Percentiles rank a stretch among this genome's conserved stretches.
phyloP scores from a whole-genome alignment of 2,888 invertebrate genomes.

The Cylloceria caligata region DNA sequence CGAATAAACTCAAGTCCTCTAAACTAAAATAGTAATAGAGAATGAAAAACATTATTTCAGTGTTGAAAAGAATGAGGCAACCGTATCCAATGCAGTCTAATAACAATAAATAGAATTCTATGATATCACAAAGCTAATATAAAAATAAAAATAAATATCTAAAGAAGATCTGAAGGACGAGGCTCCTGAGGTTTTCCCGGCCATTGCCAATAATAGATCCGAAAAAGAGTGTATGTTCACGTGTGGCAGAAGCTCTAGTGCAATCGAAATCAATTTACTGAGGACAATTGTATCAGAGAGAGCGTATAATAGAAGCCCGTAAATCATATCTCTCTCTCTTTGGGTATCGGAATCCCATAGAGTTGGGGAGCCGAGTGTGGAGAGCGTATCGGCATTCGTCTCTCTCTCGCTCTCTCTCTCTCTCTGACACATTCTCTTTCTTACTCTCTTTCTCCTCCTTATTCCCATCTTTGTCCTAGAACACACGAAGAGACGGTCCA shows the following conservation, averaged over 20 bases:
- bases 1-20: no score
- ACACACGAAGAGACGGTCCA: slow-evolving; percentile 47
- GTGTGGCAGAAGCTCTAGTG: slow-evolving; percentile 39
- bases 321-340: slow-evolving; percentile 70
- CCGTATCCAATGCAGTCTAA: not conserved
- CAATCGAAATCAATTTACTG: slow-evolving; percentile 63
- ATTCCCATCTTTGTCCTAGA: no score
- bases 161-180: slow-evolving; percentile 47
- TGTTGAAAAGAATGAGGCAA: not conserved
- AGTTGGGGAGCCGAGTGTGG: slow-evolving; percentile 18
- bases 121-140: not conserved
- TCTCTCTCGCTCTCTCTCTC: slow-evolving; percentile 12
- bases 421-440: not conserved
- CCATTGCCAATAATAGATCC: slow-evolving; percentile 33
- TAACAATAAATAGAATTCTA: not conserved
- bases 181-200: slow-evolving; percentile 27
- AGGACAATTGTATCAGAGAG: slow-evolving; percentile 62
- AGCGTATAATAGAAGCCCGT: slow-evolving; percentile 65
- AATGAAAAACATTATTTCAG: not conserved
- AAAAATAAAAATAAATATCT: slow-evolving; percentile 28
- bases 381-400: slow-evolving; percentile 39
- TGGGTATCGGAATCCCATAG: slow-evolving; percentile 62
- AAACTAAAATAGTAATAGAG: not conserved
- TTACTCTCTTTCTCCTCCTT: no score
- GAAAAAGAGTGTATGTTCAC: slow-evolving; percentile 42